Conservation (phyloP, 2,888 invertebrate species). For the Drosophila nr. medialis region DNA sequence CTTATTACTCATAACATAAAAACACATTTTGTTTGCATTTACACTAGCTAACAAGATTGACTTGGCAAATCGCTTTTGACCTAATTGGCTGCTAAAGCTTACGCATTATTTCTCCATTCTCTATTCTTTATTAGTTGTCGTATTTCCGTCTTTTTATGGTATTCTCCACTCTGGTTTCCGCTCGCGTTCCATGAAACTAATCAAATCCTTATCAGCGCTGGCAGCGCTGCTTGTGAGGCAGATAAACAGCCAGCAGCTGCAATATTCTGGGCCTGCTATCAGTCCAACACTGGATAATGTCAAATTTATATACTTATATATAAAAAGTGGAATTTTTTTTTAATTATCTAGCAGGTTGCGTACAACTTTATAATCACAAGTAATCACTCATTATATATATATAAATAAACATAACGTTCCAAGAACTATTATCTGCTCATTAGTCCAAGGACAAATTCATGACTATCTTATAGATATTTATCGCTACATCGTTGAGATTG, state of each 20-base stretch:
- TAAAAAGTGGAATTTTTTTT: neutral
- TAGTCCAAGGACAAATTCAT: conserved; percentile 34
- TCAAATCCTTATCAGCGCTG: conserved; percentile 44
- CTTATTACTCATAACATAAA: conserved; percentile 62
- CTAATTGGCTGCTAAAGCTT: neutral
- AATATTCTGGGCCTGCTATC: conserved; percentile 27
- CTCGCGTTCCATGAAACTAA: conserved; percentile 9
- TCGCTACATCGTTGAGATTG: conserved; percentile 15
- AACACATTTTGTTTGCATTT: conserved; percentile 17
- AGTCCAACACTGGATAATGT: conserved; percentile 43
- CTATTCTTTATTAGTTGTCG: conserved; percentile 27
- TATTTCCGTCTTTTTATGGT: conserved; percentile 44
- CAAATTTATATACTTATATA: neutral
- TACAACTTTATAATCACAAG: neutral
- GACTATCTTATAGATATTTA: conserved; percentile 16
- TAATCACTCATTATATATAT: neutral
- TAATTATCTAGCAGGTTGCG: neutral
- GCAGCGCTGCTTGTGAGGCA: conserved; percentile 34
- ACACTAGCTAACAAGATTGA: conserved; percentile 41
- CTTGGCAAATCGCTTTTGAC: conserved; percentile 17
- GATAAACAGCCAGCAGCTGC: conserved; percentile 45
- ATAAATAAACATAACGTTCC: conserved; percentile 14
- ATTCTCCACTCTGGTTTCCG: conserved; percentile 34
- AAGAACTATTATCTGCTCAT: conserved; percentile 30
- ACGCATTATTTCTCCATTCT: neutral